Percentiles rank a stretch among this genome's conserved stretches.
Evolutionary conservation across 2,888 invertebrate species (phyloP).

Genomic region (Eupithecia subumbrata): DNA sequence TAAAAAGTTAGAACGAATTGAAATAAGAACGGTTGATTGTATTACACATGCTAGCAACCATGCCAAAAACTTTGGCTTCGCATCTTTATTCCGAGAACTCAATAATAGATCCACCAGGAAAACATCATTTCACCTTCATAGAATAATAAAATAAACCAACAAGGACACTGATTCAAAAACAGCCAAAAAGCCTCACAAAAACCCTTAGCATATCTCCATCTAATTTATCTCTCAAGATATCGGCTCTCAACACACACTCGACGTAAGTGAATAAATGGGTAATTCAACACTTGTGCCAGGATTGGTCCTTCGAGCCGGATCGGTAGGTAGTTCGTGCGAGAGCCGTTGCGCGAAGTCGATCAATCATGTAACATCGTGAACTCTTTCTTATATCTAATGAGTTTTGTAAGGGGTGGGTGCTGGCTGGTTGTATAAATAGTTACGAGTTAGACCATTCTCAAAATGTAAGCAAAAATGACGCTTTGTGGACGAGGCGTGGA

Average conservation of each 20-base stretch:
- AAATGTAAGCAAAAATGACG: no score
- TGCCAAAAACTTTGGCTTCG: no score
- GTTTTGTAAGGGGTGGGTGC: constrained; percentile 50
- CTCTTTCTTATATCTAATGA: constrained; percentile 83
- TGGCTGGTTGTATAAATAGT: background rate
- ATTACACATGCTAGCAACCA: no score
- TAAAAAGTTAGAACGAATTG: no score
- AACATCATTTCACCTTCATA: no score
- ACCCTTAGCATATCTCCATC: constrained; percentile 9
- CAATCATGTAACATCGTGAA: constrained; percentile 67
- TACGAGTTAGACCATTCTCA: no score
- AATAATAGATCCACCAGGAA: no score
- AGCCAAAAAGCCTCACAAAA: constrained; percentile 3
- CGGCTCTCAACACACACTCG: constrained; percentile 41
- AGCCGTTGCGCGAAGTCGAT: constrained; percentile 53
- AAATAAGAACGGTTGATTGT: no score
- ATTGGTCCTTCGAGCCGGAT: constrained; percentile 29
- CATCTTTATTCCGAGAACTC: no score
- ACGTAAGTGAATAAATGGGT: constrained; percentile 47
- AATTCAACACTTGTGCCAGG: constrained; percentile 38
- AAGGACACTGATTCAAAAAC: background rate
- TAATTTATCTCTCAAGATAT: constrained; percentile 35
- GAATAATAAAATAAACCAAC: background rate
- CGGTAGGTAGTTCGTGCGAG: constrained; percentile 28
- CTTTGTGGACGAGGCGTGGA: no score